Percentiles rank a stretch among this genome's conserved stretches.
Conservation (phyloP, 2,797 vertebrate species). For the Spheniscus humboldti region DNA sequence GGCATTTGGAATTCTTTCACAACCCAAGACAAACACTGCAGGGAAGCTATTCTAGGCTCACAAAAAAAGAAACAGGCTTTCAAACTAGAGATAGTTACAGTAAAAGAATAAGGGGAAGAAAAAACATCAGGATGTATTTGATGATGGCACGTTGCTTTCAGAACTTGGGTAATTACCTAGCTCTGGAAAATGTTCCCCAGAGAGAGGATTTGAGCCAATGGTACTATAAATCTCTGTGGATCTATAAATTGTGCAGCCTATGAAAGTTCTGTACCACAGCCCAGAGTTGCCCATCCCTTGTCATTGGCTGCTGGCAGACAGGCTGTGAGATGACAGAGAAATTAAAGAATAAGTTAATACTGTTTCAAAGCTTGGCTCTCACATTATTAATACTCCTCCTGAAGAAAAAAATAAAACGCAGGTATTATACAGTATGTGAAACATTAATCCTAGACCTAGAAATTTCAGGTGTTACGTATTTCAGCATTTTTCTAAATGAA, state of each 20-base stretch:
- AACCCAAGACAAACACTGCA: not conserved
- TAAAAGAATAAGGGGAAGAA: not conserved
- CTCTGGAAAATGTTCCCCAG: not conserved
- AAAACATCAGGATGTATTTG: not conserved
- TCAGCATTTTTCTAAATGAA: not conserved
- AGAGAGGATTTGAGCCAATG: not conserved
- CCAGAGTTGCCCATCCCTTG: not conserved
- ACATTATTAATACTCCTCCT: not conserved
- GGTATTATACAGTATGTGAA: not conserved
- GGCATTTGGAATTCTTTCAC: not conserved
- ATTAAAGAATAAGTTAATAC: not conserved
- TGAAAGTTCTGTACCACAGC: not conserved
- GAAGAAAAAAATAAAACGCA: not conserved
- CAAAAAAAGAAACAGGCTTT: not conserved
- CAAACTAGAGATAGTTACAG: not conserved
- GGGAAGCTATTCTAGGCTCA: not conserved
- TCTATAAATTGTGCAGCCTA: not conserved
- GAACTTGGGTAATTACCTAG: not conserved
- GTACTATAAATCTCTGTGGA: not conserved
- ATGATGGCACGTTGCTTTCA: not conserved
- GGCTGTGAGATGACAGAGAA: not conserved
- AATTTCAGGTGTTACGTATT: not conserved
- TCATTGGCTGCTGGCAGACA: not conserved
- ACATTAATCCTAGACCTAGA: not conserved
- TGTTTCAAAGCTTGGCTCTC: not conserved